Conservation (phyloP, 1,140 invertebrate genomes). For the Ceratina australensis region DNA sequence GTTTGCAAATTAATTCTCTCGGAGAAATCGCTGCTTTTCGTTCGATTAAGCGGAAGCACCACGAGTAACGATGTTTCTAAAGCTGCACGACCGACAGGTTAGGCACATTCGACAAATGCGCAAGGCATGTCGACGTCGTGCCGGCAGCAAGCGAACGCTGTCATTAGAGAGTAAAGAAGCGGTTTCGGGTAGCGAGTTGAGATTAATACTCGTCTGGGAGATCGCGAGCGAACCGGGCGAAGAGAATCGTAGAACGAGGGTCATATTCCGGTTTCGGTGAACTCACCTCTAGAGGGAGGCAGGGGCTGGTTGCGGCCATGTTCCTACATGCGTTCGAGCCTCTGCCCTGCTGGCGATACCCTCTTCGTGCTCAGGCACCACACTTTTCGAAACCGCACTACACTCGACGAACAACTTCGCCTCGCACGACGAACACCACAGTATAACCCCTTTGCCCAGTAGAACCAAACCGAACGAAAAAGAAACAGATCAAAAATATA, state of each 20-base stretch:
- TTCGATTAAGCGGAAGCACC: no score
- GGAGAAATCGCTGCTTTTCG: no score
- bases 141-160: not conserved
- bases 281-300: slow-evolving; percentile 80
- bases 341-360: slow-evolving; percentile 77
- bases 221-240: not conserved
- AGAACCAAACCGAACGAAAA: slow-evolving; percentile 4
- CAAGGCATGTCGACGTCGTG: no score
- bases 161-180: no score
- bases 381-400: slow-evolving; percentile 62
- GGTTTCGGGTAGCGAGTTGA: not conserved
- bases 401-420: slow-evolving; percentile 50
- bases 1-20: no score
- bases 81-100: no score
- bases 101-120: no score
- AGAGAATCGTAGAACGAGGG: slow-evolving; percentile 28
- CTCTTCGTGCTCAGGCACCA: slow-evolving; percentile 70
- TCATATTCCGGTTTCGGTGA: slow-evolving; percentile 50
- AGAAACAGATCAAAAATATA: slow-evolving; percentile 27
- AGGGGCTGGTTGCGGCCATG: slow-evolving; percentile 79
- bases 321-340: slow-evolving; percentile 80
- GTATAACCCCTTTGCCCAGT: slow-evolving; percentile 32
- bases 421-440: slow-evolving; percentile 50
- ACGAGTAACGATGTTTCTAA: no score
- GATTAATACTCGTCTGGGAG: not conserved